Base-by-base conservation (phyloP, 2,888 invertebrate species). In the Ophion ellenae region DNA sequence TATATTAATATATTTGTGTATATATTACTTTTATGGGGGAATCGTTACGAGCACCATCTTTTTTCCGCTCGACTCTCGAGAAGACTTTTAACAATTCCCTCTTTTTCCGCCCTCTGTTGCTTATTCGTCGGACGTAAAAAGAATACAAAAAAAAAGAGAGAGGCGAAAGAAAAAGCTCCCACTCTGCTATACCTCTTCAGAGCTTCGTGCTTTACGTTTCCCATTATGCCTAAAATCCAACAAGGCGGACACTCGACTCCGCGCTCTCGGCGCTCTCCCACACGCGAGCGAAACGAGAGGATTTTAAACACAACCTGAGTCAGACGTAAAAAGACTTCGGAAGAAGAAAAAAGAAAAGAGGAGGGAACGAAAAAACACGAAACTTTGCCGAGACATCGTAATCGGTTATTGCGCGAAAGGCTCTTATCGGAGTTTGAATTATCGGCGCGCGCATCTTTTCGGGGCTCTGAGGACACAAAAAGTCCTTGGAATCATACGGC, bases 171-270 rank as follows among this genome's bases (percentile, higher is more conserved):
- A 64, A 45, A 73, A 57, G 40, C 73, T 80, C 36, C 45, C 40
- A 74, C 81, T 85, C 85, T 88, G 87, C 17, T 53, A 75, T 57
- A 87, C 87, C 86, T 73, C 73, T 80, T 73, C 59, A 45, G 66
- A 64, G 63, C 61, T 28, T 45, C 57, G 53, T 53, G 64, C 66
- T 80, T 80, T 73, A 47, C 64, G 57, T 59, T 59, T 64, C 14
- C 20, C 45, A 80, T 80, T 73, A 66, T 40, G 63, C 32, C 36
- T 47, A 63, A 78, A 78, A 70, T 78, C 69, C n/a, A 45, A 78
- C 69, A 28, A 70, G 57, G 28, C 57, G 45, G 67, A 66, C 76
- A 36, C 76, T 76, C 63, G 17, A 6, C 3, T 28, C 7, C 45
- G 3, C 47, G 45, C 63, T 75, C 45, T 59, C 61, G 73, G 17